These are phyloP conservation scores for Thereva nobilitata DNA, from an alignment of 2,888 invertebrate species.

Conservation along the genomic window DNA sequence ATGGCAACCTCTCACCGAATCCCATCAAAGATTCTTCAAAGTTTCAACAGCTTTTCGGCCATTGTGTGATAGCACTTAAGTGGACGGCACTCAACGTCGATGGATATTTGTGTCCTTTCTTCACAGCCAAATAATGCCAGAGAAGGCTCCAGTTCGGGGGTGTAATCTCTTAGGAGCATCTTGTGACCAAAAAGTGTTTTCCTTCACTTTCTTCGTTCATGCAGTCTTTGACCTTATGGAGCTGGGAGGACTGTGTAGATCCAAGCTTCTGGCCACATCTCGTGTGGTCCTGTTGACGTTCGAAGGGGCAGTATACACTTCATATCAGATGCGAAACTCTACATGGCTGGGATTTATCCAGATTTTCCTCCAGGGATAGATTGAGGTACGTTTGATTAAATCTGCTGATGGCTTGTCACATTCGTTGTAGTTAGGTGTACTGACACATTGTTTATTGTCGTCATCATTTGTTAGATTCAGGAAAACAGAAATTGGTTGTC, in stretches of 20 bases:
- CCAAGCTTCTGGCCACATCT: slow-evolving; percentile 7
- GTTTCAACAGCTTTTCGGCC: slow-evolving; percentile 16
- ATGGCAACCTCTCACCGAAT: neutral
- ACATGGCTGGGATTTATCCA: slow-evolving; percentile 28
- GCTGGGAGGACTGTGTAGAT: neutral
- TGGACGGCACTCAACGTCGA: slow-evolving; percentile 31
- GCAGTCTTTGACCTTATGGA: slow-evolving; percentile 4
- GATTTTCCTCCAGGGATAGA: slow-evolving; percentile 25
- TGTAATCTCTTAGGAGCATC: slow-evolving; percentile 25
- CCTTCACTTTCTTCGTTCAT: slow-evolving; percentile 13
- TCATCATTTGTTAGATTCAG: no score
- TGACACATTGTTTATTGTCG: no score
- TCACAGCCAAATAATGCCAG: slow-evolving; percentile 30
- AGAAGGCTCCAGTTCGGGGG: slow-evolving; percentile 17
- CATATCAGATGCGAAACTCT: slow-evolving; percentile 1
- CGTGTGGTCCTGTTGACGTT: slow-evolving; percentile 17
- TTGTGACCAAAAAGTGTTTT: slow-evolving; percentile 28
- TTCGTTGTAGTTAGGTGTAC: no score
- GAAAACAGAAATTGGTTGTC: no score
- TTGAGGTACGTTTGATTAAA: slow-evolving; percentile 29
- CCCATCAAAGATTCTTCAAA: slow-evolving; percentile 21
- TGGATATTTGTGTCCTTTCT: slow-evolving; percentile 29
- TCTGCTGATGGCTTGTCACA: slow-evolving; percentile 22
- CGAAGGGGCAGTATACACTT: slow-evolving; percentile 1
- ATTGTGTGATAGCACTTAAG: slow-evolving; percentile 34